Evolutionary conservation across 2,113 vertebrate species (phyloP).

Genomic region (Numida meleagris): DNA sequence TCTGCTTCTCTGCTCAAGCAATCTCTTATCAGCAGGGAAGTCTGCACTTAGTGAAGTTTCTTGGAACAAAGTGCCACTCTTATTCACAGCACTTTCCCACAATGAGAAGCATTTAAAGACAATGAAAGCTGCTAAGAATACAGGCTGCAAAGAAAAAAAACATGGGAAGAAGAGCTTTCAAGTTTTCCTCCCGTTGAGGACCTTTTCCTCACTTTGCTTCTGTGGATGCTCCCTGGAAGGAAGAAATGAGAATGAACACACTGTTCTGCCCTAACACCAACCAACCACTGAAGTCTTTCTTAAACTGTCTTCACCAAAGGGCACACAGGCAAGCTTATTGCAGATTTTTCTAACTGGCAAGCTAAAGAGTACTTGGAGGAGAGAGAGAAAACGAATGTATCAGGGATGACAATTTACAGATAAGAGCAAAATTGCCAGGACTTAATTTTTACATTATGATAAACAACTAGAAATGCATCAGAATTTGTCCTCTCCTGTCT

Average conservation of each 20-base stretch:
- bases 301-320: neutral
- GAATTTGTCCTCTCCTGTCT: rapidly evolving
- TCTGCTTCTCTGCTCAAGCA: neutral
- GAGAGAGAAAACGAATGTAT: neutral
- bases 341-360: neutral
- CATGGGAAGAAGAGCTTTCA: neutral
- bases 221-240: neutral
- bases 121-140: neutral
- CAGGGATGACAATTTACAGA: neutral
- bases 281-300: neutral
- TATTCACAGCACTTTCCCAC: neutral
- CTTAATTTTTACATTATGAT: neutral
- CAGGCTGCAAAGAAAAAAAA: neutral
- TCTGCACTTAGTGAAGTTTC: neutral
- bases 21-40: neutral
- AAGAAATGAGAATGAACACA: neutral
- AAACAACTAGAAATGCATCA: neutral
- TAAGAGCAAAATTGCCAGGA: neutral
- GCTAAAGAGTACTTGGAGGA: neutral
- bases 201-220: neutral
- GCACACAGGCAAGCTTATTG: neutral
- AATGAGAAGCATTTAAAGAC: neutral
- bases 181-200: neutral
- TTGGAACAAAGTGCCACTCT: neutral
- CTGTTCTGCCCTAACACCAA: neutral